Percentiles rank a stretch among this genome's conserved stretches.
Conservation (phyloP, 2,113 vertebrate species). For the Camelus bactrianus region DNA sequence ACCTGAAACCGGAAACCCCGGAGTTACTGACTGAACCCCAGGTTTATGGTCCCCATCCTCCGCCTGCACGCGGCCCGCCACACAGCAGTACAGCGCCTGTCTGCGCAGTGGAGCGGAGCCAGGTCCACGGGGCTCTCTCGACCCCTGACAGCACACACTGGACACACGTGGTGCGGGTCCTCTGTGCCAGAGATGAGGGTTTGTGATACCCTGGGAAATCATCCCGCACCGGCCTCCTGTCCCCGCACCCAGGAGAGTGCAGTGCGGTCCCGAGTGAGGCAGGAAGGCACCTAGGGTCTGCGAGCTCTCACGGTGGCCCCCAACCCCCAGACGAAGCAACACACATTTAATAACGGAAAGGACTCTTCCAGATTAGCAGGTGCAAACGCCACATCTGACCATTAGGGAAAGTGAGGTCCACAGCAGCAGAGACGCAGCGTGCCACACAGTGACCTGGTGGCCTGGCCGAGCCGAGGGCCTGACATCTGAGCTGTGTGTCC, state of each 20-base stretch:
- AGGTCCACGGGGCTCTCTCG: neutral
- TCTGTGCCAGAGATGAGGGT: too few species aligned
- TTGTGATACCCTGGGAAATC: neutral
- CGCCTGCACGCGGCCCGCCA: neutral
- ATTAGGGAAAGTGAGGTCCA: neutral
- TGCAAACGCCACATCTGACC: neutral
- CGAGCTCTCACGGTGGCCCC: too few species aligned
- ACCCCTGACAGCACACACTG: neutral
- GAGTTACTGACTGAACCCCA: too few species aligned
- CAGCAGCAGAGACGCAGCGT: neutral
- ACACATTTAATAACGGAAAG: too few species aligned
- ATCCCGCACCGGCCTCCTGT: neutral
- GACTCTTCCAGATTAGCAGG: neutral
- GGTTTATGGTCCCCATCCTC: too few species aligned
- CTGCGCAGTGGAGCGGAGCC: rapidly evolving
- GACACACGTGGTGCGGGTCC: neutral
- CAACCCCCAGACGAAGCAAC: too few species aligned
- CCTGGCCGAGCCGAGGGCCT: neutral
- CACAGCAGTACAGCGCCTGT: too few species aligned
- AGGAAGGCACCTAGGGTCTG: too few species aligned
- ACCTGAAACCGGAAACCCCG: neutral
- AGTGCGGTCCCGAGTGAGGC: neutral
- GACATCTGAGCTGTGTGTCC: neutral
- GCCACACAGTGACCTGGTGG: neutral
- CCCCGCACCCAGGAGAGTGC: neutral